Evolutionary conservation across 2,797 vertebrate species (phyloP).

Genomic region (Scolopax rusticola): DNA sequence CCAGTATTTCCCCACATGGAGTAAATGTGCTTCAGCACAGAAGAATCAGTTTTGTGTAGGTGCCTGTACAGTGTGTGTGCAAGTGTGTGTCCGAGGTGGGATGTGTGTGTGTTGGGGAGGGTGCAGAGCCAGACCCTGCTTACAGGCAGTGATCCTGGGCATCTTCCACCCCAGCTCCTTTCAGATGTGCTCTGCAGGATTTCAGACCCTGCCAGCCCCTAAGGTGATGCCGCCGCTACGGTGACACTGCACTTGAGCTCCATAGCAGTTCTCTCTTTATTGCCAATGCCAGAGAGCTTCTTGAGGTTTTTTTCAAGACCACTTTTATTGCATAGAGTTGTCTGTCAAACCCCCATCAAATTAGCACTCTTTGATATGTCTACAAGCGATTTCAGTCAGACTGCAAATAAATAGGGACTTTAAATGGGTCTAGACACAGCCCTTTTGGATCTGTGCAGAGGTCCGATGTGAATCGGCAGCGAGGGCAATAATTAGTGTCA

Average conservation of each 20-base stretch:
- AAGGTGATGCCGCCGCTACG: not conserved
- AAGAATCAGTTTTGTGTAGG: not conserved
- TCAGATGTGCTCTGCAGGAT: not conserved
- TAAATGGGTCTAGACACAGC: not conserved
- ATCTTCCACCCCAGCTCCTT: not conserved
- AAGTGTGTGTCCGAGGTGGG: too few species aligned
- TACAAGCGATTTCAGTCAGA: not conserved
- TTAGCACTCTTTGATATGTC: not conserved
- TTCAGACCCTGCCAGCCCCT: not conserved
- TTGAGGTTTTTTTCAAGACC: not conserved
- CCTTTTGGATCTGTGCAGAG: not conserved
- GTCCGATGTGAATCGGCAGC: not conserved
- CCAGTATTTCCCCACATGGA: not conserved
- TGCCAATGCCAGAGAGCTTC: not conserved
- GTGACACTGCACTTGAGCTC: not conserved
- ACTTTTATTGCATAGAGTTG: not conserved
- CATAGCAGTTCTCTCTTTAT: not conserved
- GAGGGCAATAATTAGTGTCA: not conserved
- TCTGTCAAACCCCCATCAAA: not conserved
- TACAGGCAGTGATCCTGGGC: accelerated
- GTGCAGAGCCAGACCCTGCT: accelerated
- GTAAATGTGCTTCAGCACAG: not conserved
- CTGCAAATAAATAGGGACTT: not conserved
- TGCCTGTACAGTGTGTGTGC: not conserved
- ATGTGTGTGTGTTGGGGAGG: not conserved